A percentile compares a stretch with the other conserved stretches of the same genome.
Evolutionary conservation across 2,113 vertebrate genomes (phyloP).

Genomic region (Proteles cristata): DNA sequence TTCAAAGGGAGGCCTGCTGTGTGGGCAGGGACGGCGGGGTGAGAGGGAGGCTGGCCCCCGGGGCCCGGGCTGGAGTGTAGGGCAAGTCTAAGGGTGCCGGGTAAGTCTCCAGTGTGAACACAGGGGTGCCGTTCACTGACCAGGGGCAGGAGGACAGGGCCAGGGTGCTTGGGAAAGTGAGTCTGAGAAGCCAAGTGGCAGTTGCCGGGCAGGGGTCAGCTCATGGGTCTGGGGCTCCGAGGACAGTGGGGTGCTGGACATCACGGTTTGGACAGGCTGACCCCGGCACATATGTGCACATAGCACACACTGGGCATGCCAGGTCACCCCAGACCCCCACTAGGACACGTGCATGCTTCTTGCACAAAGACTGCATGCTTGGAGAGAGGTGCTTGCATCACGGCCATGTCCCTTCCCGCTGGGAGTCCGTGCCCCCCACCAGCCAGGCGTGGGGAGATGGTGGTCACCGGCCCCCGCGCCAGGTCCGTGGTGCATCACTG

Average conservation of each 20-base stretch:
- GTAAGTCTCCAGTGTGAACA: neutral
- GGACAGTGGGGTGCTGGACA: neutral
- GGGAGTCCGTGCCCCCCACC: neutral
- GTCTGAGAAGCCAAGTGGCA: neutral
- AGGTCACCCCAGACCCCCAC: neutral
- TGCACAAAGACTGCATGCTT: neutral
- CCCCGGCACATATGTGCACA: too few species aligned
- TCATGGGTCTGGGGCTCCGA: fast-evolving
- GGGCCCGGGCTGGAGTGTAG: neutral
- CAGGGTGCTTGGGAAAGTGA: neutral
- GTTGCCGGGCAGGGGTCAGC: neutral
- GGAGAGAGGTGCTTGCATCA: neutral
- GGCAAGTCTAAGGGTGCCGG: neutral
- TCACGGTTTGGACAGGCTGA: fast-evolving
- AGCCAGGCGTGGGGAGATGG: neutral
- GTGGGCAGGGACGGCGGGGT: neutral
- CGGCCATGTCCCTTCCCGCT: fast-evolving
- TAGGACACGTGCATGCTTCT: fast-evolving
- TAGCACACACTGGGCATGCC: fast-evolving
- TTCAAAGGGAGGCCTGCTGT: neutral
- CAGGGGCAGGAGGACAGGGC: neutral
- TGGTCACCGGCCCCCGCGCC: fast-evolving
- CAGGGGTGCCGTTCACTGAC: neutral
- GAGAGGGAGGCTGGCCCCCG: neutral
- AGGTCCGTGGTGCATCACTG: fast-evolving